phyloP scores from a whole-genome alignment of 2,797 vertebrate species.

The Halcyon badia region DNA sequence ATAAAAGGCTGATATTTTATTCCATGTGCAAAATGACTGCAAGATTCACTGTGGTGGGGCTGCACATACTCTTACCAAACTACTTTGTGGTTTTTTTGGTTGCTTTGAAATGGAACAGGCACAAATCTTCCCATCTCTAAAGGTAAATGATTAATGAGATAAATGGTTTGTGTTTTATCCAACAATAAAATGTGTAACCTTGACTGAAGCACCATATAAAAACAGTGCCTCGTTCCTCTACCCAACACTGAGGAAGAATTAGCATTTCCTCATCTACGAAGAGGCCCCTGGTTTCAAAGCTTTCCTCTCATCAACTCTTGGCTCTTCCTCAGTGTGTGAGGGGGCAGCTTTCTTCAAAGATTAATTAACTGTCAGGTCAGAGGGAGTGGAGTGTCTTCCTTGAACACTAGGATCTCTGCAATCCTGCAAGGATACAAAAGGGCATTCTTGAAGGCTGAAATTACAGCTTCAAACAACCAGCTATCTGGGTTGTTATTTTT shows the following conservation, averaged over 20 bases:
- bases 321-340: not conserved
- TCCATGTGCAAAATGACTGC: not conserved
- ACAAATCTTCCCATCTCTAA: not conserved
- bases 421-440: not conserved
- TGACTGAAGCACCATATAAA: not conserved
- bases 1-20: constrained; percentile 65
- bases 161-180: not conserved
- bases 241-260: not conserved
- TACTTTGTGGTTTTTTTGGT: not conserved
- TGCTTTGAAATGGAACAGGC: not conserved
- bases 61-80: not conserved
- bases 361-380: constrained; percentile 33
- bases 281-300: not conserved
- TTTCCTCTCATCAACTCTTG: not conserved
- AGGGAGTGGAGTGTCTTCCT: not conserved
- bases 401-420: not conserved
- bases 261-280: not conserved
- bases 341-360: not conserved
- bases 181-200: not conserved
- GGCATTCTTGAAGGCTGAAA: constrained; percentile 5
- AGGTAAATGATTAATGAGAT: not conserved
- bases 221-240: not conserved
- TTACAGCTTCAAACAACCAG: not conserved
- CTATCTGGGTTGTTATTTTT: not conserved
- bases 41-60: not conserved